A percentile compares a stretch with the other conserved stretches of the same genome.
These are phyloP conservation scores for Orientallactaga bullata DNA, from an alignment of 2,113 vertebrate species.

Conservation along the genomic window DNA sequence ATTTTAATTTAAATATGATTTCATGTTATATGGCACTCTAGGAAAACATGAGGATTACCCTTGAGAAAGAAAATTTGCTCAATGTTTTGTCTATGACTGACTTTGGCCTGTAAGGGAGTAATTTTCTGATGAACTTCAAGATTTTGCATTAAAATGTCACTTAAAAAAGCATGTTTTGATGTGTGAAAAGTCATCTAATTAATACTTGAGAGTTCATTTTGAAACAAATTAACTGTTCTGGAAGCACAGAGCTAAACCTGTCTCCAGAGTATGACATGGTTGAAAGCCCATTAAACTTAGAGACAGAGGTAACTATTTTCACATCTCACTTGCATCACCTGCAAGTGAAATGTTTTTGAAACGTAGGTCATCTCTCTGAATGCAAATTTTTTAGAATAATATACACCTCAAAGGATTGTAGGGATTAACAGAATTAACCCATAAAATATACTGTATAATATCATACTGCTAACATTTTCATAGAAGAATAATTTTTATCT, in stretches of 20 bases:
- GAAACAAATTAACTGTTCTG: conserved; percentile 3
- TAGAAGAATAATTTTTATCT: background rate
- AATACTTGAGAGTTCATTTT: background rate
- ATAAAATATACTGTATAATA: background rate
- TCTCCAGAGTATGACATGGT: background rate
- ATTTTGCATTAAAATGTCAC: conserved; percentile 26
- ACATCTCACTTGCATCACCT: background rate
- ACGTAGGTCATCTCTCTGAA: background rate
- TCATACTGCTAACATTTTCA: background rate
- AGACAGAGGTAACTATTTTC: background rate
- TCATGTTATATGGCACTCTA: background rate
- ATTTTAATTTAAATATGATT: background rate
- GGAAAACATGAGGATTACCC: background rate
- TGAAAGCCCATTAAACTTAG: background rate
- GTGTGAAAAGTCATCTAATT: conserved; percentile 5
- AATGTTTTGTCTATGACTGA: background rate
- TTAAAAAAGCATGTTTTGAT: conserved; percentile 6
- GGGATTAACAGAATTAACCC: background rate
- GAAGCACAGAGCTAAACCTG: background rate
- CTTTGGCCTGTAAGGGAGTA: background rate
- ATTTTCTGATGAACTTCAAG: conserved; percentile 30
- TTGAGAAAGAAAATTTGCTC: background rate
- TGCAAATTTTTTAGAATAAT: background rate
- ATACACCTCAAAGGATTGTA: background rate
- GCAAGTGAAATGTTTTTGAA: background rate